Evolutionary conservation across 2,888 invertebrate species (phyloP), one percentile per base, ranked within the genome.

Genomic region (Cosmorhoe ocellata): DNA sequence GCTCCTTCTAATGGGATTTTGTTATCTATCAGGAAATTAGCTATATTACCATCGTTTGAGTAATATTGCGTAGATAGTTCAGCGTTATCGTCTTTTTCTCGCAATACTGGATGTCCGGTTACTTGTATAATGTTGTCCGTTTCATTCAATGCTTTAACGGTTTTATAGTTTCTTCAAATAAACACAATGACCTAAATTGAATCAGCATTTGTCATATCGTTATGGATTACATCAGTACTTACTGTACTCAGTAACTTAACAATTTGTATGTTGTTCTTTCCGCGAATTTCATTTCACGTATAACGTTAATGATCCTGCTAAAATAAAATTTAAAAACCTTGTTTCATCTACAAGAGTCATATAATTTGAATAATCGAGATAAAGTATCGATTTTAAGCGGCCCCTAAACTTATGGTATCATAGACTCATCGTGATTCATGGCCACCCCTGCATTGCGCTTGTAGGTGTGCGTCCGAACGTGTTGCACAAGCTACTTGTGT

Each of bases 401-500:
- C 59, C 61, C 59, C 56, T 49, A 56, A 55, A 53, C 44, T 49
- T 59, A 34, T 57, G 33, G 50, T 56, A 49, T 44, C 43, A 51
- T 47, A 56, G 50, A 51, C 49, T 54, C 46, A 51, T 56, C 45
- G 31, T 36, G 51, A 40, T 45, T 49, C 56, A 59, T 67, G 66
- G 64, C 57, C 69, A 74, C 76, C 75, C 71, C 70, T 70, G 64
- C 67, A 66, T 60, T 58, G 55, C 61, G 61, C 64, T 56, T 58
- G 51, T 66, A 59, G 67, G 71, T 68, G 68, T 64, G 64, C 62
- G 36, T 51, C 22, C 58, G 58, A 59, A 65, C 64, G 55, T 60
- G 61, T 76, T 79, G 78, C 76, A 81, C 74, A 74, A 68, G 59
- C 56, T 69, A 69, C 64, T 67, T 69, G 65, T 76, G 79, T 80